These are phyloP conservation scores for Thomomys bottae DNA, from an alignment of 2,113 vertebrate species.

Conservation along the genomic window DNA sequence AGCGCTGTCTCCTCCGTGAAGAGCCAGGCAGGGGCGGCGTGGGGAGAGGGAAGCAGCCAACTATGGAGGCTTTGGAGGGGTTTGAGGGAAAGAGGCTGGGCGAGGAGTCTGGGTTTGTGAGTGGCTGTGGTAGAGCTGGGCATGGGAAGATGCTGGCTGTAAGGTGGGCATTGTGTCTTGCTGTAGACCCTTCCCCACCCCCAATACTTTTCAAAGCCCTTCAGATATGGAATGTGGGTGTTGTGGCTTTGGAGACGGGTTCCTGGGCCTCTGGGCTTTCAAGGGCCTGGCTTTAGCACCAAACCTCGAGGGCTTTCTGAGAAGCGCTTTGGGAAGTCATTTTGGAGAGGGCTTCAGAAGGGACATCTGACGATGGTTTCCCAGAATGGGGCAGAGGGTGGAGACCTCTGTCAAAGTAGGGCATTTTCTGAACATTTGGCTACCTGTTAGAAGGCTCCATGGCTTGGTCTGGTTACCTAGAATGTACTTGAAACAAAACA, in stretches of 20 bases:
- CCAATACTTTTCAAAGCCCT: neutral
- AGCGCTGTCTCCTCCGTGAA: conserved; percentile 25
- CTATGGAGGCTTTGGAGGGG: too few relatives aligned
- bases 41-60: neutral
- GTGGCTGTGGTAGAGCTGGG: conserved; percentile 6
- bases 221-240: neutral
- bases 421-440: neutral
- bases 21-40: neutral
- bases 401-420: conserved; percentile 19
- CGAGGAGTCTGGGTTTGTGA: conserved; percentile 23
- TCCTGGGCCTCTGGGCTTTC: too few relatives aligned
- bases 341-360: too few relatives aligned
- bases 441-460: neutral
- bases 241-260: neutral
- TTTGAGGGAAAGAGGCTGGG: too few relatives aligned
- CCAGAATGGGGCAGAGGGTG: too few relatives aligned
- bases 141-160: neutral
- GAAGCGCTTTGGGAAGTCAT: too few relatives aligned
- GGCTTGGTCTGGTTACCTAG: neutral
- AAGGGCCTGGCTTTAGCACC: too few relatives aligned
- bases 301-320: too few relatives aligned
- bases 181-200: neutral
- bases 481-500: conserved; percentile 11
- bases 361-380: too few relatives aligned
- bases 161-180: neutral